These are phyloP conservation scores for Ectemnius lituratus DNA, from an alignment of 2,888 invertebrate genomes.

Conservation along the genomic window DNA sequence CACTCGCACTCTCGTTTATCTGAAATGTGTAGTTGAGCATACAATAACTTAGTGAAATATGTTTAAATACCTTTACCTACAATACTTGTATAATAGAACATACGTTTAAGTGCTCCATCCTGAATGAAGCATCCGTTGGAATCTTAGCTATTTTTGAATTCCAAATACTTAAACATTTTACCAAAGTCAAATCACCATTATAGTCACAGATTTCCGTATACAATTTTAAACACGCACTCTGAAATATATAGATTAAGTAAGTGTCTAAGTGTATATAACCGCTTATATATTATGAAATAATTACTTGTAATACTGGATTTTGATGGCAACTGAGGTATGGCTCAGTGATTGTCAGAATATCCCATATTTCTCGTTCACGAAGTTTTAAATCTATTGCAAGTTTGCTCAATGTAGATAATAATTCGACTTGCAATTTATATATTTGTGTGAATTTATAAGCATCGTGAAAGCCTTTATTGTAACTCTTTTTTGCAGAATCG, in stretches of 20 bases:
- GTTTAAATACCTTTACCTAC: no score
- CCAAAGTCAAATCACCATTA: conserved; percentile 77
- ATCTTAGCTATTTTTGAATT: conserved; percentile 58
- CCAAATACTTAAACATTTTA: conserved; percentile 72
- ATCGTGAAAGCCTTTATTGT: conserved; percentile 80
- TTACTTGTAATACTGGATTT: conserved; percentile 83
- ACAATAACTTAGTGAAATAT: background rate
- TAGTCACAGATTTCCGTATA: conserved; percentile 79
- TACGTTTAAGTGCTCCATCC: conserved; percentile 59
- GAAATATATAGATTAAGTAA: conserved; percentile 47
- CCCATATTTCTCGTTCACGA: conserved; percentile 76
- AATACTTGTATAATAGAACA: conserved; percentile 8
- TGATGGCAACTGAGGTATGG: conserved; percentile 82
- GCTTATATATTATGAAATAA: conserved; percentile 12
- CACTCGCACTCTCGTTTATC: conserved; percentile 41
- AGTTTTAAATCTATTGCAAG: conserved; percentile 79
- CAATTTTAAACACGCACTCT: conserved; percentile 80
- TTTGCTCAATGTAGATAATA: conserved; percentile 79
- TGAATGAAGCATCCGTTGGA: conserved; percentile 48
- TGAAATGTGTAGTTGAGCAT: conserved; percentile 32
- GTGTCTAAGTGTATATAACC: background rate
- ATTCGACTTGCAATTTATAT: conserved; percentile 80
- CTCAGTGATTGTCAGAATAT: conserved; percentile 77
- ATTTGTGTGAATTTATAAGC: conserved; percentile 81
- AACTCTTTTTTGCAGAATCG: conserved; percentile 80